phyloP scores from a whole-genome alignment of 2,888 invertebrate species.

The Lysandra coridon region DNA sequence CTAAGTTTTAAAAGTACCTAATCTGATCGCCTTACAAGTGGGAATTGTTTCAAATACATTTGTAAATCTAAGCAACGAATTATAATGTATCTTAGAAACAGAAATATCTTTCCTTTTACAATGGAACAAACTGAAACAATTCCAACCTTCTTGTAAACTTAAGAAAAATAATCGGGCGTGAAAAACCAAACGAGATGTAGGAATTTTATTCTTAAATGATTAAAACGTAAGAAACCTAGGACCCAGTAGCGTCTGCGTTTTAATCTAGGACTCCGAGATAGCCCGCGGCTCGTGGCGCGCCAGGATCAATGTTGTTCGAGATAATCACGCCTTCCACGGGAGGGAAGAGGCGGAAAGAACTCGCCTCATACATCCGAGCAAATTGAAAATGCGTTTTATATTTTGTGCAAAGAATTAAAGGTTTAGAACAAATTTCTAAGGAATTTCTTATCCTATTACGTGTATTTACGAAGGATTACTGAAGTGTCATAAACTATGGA shows the following conservation, averaged over 20 bases:
- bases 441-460: neutral
- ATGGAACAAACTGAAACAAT: no score
- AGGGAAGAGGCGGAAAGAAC: neutral
- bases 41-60: neutral
- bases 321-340: conserved; percentile 9
- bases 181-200: no score
- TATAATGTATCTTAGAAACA: neutral
- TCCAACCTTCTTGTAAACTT: no score
- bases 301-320: conserved; percentile 26
- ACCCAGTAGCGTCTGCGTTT: conserved; percentile 10
- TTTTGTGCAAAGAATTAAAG: neutral
- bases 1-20: neutral
- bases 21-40: neutral
- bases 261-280: conserved; percentile 23
- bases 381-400: neutral
- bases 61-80: neutral
- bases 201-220: neutral
- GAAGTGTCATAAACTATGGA: no score
- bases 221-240: neutral
- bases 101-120: no score
- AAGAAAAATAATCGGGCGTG: no score
- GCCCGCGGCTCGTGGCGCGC: conserved; percentile 18
- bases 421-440: neutral
- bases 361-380: neutral
- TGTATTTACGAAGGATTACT: no score